A percentile compares a stretch with the other conserved stretches of the same genome.
These are phyloP conservation scores for Cololabis saira DNA, from an alignment of 2,113 vertebrate genomes.

Conservation along the genomic window DNA sequence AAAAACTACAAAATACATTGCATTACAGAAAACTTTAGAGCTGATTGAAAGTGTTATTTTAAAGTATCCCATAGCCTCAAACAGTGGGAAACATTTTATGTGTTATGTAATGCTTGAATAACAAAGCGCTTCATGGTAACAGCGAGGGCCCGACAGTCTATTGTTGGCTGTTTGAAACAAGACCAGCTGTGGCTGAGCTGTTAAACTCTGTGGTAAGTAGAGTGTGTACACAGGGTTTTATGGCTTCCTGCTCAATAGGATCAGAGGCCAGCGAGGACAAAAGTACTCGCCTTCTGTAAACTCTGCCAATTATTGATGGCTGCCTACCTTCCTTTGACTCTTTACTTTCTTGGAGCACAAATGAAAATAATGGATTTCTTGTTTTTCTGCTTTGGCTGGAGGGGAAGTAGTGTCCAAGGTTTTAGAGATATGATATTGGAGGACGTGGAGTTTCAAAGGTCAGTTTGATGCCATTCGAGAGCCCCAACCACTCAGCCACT, in stretches of 20 bases:
- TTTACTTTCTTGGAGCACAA: slow-evolving; percentile 12
- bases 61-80: too few species aligned
- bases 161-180: background rate
- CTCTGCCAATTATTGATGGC: slow-evolving; percentile 49
- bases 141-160: background rate
- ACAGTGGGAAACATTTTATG: too few species aligned
- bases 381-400: background rate
- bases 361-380: slow-evolving; percentile 16
- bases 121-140: background rate
- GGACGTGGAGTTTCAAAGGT: background rate
- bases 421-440: slow-evolving; percentile 12
- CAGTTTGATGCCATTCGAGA: too few species aligned
- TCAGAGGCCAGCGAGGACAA: slow-evolving; percentile 27
- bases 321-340: slow-evolving; percentile 1
- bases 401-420: background rate
- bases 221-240: slow-evolving; percentile 38
- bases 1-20: too few species aligned
- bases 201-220: slow-evolving; percentile 27
- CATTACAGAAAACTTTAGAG: too few species aligned
- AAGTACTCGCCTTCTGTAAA: slow-evolving; percentile 41
- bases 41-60: too few species aligned
- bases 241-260: slow-evolving; percentile 39
- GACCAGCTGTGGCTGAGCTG: background rate
- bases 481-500: too few species aligned
- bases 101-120: too few species aligned